Percentiles rank a stretch among this genome's conserved stretches.
phyloP scores from a whole-genome alignment of 2,888 invertebrate genomes.

The Drosophila testacea region DNA sequence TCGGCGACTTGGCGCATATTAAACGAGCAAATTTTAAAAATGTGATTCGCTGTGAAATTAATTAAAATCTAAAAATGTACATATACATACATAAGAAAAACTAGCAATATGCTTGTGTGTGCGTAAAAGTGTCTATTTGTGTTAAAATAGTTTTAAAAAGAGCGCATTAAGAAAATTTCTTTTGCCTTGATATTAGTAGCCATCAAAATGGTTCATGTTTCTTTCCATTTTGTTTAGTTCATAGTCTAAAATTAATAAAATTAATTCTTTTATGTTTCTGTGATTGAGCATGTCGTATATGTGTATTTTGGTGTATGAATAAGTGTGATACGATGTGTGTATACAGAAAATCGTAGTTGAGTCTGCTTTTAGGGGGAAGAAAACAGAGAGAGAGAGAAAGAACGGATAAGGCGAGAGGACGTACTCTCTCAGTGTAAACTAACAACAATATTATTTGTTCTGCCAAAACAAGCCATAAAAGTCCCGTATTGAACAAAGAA shows the following conservation, averaged over 20 bases:
- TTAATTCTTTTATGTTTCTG: constrained; percentile 34
- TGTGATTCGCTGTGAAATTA: constrained; percentile 31
- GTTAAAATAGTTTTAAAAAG: constrained; percentile 8
- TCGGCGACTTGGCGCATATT: not conserved
- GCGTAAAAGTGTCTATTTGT: constrained; percentile 31
- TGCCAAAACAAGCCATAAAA: constrained; percentile 63
- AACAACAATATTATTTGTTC: constrained; percentile 46
- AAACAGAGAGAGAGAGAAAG: constrained; percentile 5
- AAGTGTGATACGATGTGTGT: constrained; percentile 45
- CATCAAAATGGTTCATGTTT: not conserved
- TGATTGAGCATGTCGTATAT: constrained; percentile 8
- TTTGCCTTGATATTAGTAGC: not conserved
- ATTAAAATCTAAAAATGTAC: constrained; percentile 24
- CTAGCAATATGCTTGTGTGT: constrained; percentile 23
- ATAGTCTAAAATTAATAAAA: not conserved
- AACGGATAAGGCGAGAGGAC: constrained; percentile 4
- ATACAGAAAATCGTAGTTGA: constrained; percentile 45
- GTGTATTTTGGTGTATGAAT: constrained; percentile 4
- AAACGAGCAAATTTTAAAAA: constrained; percentile 7
- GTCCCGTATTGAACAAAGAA: constrained; percentile 35
- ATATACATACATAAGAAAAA: constrained; percentile 32
- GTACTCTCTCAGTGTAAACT: constrained; percentile 8
- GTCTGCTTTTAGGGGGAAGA: constrained; percentile 24
- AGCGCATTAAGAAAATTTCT: not conserved
- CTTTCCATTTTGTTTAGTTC: not conserved